Evolutionary conservation across 23 tunicate genomes (phyloP).

Genomic region (Styela plicata): DNA sequence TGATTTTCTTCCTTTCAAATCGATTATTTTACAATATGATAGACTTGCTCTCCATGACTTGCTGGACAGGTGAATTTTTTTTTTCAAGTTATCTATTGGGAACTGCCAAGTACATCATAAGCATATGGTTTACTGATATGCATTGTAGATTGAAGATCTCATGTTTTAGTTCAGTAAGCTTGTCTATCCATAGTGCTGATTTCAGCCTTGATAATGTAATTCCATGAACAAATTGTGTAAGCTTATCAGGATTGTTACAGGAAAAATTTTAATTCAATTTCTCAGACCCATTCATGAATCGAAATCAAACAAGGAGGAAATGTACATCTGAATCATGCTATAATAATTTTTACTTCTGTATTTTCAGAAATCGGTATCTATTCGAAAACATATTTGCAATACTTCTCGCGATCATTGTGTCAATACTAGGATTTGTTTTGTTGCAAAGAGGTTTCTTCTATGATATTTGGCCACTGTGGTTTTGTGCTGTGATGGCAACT

Average conservation of each 20-base stretch:
- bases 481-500: slow-evolving; percentile 77
- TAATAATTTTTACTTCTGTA: too few species aligned
- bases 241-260: too few species aligned
- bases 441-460: slow-evolving; percentile 34
- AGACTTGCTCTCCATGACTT: slow-evolving; percentile 74
- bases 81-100: not conserved
- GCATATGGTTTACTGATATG: slow-evolving; percentile 10
- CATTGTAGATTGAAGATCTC: too few species aligned
- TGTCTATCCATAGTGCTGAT: too few species aligned
- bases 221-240: too few species aligned
- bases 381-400: slow-evolving; percentile 36
- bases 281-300: too few species aligned
- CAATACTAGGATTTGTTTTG: slow-evolving; percentile 39
- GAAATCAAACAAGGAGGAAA: too few species aligned
- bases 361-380: slow-evolving; percentile 20
- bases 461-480: slow-evolving; percentile 76
- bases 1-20: slow-evolving; percentile 44
- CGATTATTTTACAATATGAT: slow-evolving; percentile 62
- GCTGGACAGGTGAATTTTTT: slow-evolving; percentile 62
- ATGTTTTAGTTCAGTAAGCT: too few species aligned
- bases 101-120: not conserved
- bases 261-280: too few species aligned
- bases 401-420: slow-evolving; percentile 41
- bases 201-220: too few species aligned
- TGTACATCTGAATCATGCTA: too few species aligned